Percentiles rank a stretch among this genome's conserved stretches.
phyloP scores from a whole-genome alignment of 1,140 invertebrate species.

The Agrilus planipennis region DNA sequence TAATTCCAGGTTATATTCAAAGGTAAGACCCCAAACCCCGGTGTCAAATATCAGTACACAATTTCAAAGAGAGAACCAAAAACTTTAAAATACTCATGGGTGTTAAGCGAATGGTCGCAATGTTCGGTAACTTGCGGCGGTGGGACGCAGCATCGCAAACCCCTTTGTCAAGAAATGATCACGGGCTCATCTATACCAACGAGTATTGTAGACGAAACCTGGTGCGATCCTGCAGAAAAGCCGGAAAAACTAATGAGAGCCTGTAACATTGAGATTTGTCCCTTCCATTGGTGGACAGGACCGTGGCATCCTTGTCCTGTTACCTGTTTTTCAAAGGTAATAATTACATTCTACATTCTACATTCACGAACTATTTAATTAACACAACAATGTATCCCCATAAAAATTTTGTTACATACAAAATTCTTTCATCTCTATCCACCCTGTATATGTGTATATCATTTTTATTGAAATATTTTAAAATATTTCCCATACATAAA shows the following conservation, averaged over 20 bases:
- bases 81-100: slow-evolving; percentile 58
- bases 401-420: too few species aligned
- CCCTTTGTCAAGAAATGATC: slow-evolving; percentile 50
- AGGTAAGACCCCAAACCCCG: slow-evolving; percentile 64
- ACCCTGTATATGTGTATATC: too few species aligned
- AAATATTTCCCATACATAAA: background rate
- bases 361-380: too few species aligned
- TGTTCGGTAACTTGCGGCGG: slow-evolving; percentile 68
- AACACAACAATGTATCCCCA: too few species aligned
- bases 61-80: slow-evolving; percentile 48
- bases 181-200: slow-evolving; percentile 35
- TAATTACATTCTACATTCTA: too few species aligned
- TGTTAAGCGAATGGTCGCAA: slow-evolving; percentile 62
- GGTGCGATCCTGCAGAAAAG: slow-evolving; percentile 46
- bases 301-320: slow-evolving; percentile 73
- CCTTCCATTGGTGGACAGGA: slow-evolving; percentile 67
- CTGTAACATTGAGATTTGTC: slow-evolving; percentile 61
- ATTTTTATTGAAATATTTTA: too few species aligned
- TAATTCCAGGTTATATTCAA: slow-evolving; percentile 69
- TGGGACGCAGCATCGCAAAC: slow-evolving; percentile 50
- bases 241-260: slow-evolving; percentile 45
- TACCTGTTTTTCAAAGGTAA: slow-evolving; percentile 45
- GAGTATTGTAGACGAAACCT: slow-evolving; percentile 49
- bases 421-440: too few species aligned
- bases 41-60: slow-evolving; percentile 74